Evolutionary conservation across 2,797 vertebrate genomes (phyloP).

Genomic region (Brachymystax lenok): DNA sequence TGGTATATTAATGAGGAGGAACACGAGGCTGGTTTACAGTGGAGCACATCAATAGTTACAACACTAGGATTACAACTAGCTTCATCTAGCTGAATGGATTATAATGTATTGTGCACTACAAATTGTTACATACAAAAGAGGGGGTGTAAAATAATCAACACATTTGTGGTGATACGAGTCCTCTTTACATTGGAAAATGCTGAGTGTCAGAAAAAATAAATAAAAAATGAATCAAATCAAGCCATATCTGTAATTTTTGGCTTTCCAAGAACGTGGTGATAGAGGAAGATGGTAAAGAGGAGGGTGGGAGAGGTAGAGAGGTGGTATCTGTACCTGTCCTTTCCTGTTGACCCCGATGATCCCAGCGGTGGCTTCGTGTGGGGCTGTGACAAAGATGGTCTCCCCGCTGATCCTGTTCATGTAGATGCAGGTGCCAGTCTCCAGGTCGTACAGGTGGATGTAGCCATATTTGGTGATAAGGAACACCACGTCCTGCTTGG

Average conservation of each 20-base stretch:
- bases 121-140: background rate
- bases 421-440: conserved; percentile 98
- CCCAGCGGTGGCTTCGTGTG: conserved; percentile 95
- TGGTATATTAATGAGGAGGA: background rate
- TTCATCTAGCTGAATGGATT: background rate
- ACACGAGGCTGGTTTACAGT: background rate
- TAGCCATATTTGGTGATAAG: conserved; percentile 98
- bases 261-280: background rate
- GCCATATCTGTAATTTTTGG: background rate
- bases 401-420: conserved; percentile 99
- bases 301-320: background rate
- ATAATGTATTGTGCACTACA: background rate
- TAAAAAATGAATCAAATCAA: too few species aligned
- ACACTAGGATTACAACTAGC: background rate
- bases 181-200: too few species aligned
- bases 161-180: too few species aligned
- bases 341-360: conserved; percentile 99
- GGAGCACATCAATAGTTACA: background rate
- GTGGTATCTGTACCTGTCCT: conserved; percentile 85
- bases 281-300: background rate
- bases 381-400: conserved; percentile 97
- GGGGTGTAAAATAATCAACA: background rate
- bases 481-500: conserved; percentile 97
- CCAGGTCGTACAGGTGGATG: conserved; percentile 96
- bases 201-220: background rate